Conservation (phyloP, 2,888 invertebrate genomes). For the Lottia gigantea region DNA sequence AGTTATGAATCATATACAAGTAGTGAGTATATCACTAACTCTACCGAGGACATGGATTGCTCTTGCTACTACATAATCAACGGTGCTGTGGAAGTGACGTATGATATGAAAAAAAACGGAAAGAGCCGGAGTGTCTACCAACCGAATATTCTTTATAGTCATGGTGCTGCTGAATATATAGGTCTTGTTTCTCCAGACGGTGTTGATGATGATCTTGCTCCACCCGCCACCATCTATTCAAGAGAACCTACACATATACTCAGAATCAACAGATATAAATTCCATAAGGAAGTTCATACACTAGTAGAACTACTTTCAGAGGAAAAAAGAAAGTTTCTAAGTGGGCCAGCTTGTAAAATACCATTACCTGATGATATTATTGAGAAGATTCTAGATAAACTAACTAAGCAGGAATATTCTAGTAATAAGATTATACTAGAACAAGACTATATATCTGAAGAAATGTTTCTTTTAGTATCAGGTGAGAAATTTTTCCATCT, state of each 20-base stretch:
- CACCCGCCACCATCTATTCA: constrained; percentile 55
- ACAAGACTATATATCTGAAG: constrained; percentile 48
- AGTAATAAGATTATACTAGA: constrained; percentile 48
- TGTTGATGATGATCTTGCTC: constrained; percentile 48
- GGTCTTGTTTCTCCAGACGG: constrained; percentile 54
- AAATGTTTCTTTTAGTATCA: constrained; percentile 46
- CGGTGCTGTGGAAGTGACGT: constrained; percentile 56
- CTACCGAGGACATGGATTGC: constrained; percentile 42
- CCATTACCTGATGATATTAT: constrained; percentile 41
- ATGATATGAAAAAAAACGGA: constrained; percentile 41
- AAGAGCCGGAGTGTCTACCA: constrained; percentile 51
- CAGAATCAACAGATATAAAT: constrained; percentile 49
- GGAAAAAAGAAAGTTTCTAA: constrained; percentile 44
- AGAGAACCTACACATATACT: constrained; percentile 52
- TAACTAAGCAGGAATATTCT: constrained; percentile 51
- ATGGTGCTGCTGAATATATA: constrained; percentile 56
- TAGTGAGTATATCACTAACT: constrained; percentile 46
- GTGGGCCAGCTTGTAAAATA: constrained; percentile 35
- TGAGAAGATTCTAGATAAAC: constrained; percentile 47
- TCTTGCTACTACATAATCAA: constrained; percentile 56
- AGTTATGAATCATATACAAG: constrained; percentile 48
- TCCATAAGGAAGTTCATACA: constrained; percentile 43
- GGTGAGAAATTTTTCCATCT: too few relatives aligned
- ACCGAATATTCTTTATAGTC: constrained; percentile 58
- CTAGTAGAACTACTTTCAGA: constrained; percentile 33